Conservation (phyloP, 2,888 invertebrate genomes). For the Clanis bilineata region DNA sequence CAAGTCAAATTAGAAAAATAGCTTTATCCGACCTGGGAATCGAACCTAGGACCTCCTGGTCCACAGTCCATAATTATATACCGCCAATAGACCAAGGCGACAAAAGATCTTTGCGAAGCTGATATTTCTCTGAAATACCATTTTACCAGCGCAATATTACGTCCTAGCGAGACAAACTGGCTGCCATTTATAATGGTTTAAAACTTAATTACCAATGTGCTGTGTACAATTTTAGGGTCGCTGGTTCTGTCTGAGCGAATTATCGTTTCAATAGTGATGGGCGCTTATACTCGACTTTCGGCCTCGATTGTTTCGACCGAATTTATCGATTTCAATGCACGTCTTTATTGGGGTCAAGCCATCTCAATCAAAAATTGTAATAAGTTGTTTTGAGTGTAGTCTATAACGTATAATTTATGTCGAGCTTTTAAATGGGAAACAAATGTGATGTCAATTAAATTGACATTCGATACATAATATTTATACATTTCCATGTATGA, state of each 20-base stretch:
- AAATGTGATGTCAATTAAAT: neutral
- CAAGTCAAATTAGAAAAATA: no score
- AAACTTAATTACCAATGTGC: conserved; percentile 3
- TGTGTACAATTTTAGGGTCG: conserved; percentile 4
- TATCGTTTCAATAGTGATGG: neutral
- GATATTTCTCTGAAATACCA: neutral
- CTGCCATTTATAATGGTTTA: conserved; percentile 1
- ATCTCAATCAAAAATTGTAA: neutral
- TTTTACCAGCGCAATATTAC: neutral
- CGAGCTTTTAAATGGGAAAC: neutral
- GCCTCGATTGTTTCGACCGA: neutral
- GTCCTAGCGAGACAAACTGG: neutral
- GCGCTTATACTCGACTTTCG: neutral
- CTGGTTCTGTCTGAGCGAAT: conserved; percentile 5
- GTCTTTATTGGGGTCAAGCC: neutral
- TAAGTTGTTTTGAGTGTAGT: neutral
- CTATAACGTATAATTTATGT: neutral
- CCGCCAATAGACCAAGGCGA: no score
- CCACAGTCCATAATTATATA: no score
- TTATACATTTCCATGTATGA: neutral
- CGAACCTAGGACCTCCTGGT: no score
- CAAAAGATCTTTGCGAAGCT: no score
- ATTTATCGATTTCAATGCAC: neutral
- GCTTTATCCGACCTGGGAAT: no score
- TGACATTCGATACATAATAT: neutral